Percentiles rank a stretch among this genome's conserved stretches.
phyloP scores from a whole-genome alignment of 64 coral and sea anemone genomes.

The Acropora tenuis region DNA sequence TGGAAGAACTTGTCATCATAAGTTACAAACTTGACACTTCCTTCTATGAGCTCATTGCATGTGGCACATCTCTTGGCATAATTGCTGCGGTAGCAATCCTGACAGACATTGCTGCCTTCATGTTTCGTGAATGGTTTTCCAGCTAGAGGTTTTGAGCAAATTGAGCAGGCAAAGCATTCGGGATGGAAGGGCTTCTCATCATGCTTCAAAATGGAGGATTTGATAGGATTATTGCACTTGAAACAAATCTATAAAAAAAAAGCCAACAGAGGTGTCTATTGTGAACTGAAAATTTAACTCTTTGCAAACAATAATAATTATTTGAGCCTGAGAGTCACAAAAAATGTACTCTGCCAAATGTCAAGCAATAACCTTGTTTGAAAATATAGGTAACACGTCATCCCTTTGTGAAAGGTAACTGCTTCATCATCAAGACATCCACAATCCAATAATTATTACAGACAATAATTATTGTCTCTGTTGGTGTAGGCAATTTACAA shows the following conservation, averaged over 20 bases:
- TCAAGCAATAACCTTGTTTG: too few relatives aligned
- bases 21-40: constrained; percentile 93
- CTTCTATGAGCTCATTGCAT: constrained; percentile 91
- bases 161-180: constrained; percentile 83
- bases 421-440: too few relatives aligned
- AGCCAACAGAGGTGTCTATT: neutral
- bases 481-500: too few relatives aligned
- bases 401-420: too few relatives aligned
- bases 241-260: constrained; percentile 63
- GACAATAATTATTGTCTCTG: too few relatives aligned
- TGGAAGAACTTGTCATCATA: constrained; percentile 93
- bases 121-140: constrained; percentile 94
- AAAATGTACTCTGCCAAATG: too few relatives aligned
- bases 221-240: constrained; percentile 81
- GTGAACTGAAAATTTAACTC: too few relatives aligned
- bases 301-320: too few relatives aligned
- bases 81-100: constrained; percentile 87
- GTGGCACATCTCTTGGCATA: constrained; percentile 87
- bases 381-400: too few relatives aligned
- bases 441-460: too few relatives aligned
- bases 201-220: constrained; percentile 87
- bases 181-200: constrained; percentile 84
- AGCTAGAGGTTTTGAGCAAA: constrained; percentile 81
- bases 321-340: too few relatives aligned
- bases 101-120: constrained; percentile 85